Conservation (phyloP, 1,140 invertebrate genomes). For the Plodia interpunctella region DNA sequence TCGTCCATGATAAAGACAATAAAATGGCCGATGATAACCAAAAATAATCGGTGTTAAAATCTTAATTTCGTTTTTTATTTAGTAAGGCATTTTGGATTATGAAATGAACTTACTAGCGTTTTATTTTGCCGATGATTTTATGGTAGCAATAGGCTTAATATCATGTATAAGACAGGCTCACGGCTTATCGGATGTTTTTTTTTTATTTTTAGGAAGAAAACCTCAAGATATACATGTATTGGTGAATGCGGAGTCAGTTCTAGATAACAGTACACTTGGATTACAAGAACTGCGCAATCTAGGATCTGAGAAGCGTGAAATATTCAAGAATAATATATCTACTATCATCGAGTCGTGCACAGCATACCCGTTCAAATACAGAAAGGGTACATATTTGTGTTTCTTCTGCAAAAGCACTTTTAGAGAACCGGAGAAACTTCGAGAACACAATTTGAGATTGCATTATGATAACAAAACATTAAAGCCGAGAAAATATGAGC, state of each 20-base stretch:
- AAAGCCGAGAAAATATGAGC: slow-evolving; percentile 62
- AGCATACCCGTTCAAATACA: slow-evolving; percentile 64
- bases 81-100: no score
- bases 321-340: slow-evolving; percentile 60
- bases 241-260: slow-evolving; percentile 34
- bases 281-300: slow-evolving; percentile 18
- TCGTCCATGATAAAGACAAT: no score
- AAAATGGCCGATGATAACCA: no score
- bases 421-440: slow-evolving; percentile 55
- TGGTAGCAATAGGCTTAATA: neutral
- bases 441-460: slow-evolving; percentile 44
- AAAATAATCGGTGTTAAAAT: no score
- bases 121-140: neutral
- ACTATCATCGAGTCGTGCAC: slow-evolving; percentile 53
- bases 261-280: slow-evolving; percentile 27
- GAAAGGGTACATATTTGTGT: slow-evolving; percentile 59
- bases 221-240: slow-evolving; percentile 40
- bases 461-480: slow-evolving; percentile 39
- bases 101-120: no score
- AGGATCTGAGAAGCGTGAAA: slow-evolving; percentile 40
- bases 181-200: slow-evolving; percentile 60
- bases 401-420: slow-evolving; percentile 61
- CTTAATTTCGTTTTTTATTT: no score
- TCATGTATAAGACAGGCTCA: slow-evolving; percentile 14
- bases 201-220: slow-evolving; percentile 73